A percentile compares a stretch with the other conserved stretches of the same genome.
phyloP scores from a whole-genome alignment of 2,113 vertebrate genomes.

The Xiphophorus maculatus region DNA sequence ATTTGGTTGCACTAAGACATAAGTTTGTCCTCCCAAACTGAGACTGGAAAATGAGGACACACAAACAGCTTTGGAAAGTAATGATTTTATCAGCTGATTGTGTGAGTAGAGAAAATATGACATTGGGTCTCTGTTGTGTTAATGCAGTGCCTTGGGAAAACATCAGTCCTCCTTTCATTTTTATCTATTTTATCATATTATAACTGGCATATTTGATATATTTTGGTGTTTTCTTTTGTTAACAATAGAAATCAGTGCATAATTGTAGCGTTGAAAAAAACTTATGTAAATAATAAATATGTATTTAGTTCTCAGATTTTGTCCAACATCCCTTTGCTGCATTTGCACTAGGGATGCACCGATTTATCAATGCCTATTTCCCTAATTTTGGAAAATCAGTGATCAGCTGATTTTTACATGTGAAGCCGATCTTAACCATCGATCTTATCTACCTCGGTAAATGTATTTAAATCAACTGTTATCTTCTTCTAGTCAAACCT shows the following conservation, averaged over 20 bases:
- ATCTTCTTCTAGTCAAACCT: too few species aligned
- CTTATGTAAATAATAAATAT: too few species aligned
- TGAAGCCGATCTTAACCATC: too few species aligned
- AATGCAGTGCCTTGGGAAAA: conserved; percentile 34
- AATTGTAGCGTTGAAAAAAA: not conserved
- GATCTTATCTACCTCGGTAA: too few species aligned
- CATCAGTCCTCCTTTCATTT: not conserved
- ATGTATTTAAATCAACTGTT: too few species aligned
- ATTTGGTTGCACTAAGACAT: conserved; percentile 33
- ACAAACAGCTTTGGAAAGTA: conserved; percentile 15
- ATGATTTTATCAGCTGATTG: conserved; percentile 39
- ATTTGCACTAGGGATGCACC: not conserved
- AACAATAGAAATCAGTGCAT: not conserved
- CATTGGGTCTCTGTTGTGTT: conserved; percentile 47
- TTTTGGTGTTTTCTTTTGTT: not conserved
- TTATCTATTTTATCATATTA: not conserved
- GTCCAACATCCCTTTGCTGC: too few species aligned
- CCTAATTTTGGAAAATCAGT: too few species aligned
- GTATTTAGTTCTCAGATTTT: too few species aligned
- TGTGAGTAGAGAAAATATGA: conserved; percentile 11
- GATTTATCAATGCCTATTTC: too few species aligned
- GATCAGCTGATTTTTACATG: too few species aligned
- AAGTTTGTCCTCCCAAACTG: conserved; percentile 25
- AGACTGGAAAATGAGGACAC: conserved; percentile 33
- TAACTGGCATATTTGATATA: not conserved